Evolutionary conservation across 2,113 vertebrate species (phyloP).

Genomic region (Zingel zingel): DNA sequence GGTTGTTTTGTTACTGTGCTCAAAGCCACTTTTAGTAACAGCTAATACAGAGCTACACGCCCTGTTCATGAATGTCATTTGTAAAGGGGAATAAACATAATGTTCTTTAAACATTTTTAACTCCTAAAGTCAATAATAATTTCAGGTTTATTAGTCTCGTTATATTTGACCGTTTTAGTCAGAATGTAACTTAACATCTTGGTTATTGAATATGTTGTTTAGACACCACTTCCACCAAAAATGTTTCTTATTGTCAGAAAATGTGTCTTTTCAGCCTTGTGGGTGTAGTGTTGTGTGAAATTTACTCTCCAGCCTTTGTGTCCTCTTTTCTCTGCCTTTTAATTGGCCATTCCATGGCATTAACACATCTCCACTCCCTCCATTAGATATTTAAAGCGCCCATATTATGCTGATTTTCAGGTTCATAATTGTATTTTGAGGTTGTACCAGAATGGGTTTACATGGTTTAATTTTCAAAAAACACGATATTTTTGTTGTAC

Average conservation of each 20-base stretch:
- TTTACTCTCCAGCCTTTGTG: background rate
- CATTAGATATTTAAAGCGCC: background rate
- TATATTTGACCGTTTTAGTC: background rate
- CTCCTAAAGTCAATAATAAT: too few relatives aligned
- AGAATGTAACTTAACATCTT: background rate
- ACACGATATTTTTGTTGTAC: too few relatives aligned
- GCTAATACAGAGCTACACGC: background rate
- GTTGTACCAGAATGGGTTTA: too few relatives aligned
- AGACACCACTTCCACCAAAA: background rate
- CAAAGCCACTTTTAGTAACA: constrained; percentile 1
- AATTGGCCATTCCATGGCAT: background rate
- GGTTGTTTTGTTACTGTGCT: constrained; percentile 4
- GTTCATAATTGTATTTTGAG: too few relatives aligned
- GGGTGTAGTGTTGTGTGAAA: background rate
- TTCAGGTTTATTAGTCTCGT: background rate
- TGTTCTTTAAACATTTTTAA: background rate
- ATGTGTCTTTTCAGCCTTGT: too few relatives aligned
- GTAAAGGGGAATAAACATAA: background rate
- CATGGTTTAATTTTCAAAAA: too few relatives aligned
- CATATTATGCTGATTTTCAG: too few relatives aligned
- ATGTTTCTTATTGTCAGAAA: background rate
- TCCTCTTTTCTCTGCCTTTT: background rate
- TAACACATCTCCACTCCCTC: background rate
- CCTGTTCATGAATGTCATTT: background rate
- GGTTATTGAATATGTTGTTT: background rate